These are phyloP conservation scores for Peromyscus maniculatus DNA, from an alignment of 2,113 vertebrate genomes.

Conservation along the genomic window DNA sequence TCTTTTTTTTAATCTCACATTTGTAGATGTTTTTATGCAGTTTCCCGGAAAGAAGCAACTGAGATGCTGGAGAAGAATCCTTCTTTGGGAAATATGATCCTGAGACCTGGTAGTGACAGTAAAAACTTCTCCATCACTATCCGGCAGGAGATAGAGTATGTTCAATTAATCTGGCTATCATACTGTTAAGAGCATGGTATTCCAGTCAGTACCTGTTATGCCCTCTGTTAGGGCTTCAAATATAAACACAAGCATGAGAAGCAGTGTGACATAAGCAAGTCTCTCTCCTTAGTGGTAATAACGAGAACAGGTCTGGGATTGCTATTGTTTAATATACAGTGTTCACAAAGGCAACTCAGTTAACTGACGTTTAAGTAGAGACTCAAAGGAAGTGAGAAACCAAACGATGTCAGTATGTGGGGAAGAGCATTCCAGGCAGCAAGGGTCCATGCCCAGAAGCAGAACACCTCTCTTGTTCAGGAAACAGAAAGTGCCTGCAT, in stretches of 20 bases:
- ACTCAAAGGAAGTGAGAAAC: background rate
- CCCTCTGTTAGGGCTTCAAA: background rate
- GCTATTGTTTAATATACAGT: background rate
- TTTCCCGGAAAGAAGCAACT: constrained; percentile 84
- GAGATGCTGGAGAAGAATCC: constrained; percentile 85
- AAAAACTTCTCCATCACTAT: constrained; percentile 84
- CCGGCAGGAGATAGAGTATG: constrained; percentile 77
- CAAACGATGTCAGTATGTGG: background rate
- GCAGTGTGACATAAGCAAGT: background rate
- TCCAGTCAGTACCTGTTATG: background rate
- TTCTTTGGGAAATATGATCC: constrained; percentile 84
- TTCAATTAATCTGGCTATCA: constrained; percentile 30
- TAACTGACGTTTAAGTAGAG: constrained; percentile 11
- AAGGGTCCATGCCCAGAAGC: background rate
- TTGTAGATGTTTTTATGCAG: constrained; percentile 85
- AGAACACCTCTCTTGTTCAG: constrained; percentile 18
- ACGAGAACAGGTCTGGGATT: background rate
- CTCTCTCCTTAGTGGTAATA: background rate
- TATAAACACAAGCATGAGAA: constrained; percentile 20
- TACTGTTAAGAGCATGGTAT: background rate
- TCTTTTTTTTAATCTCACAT: background rate
- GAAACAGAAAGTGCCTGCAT: background rate
- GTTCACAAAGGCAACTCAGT: constrained; percentile 22
- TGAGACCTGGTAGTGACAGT: constrained; percentile 84
- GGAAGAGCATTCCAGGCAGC: background rate